These are phyloP conservation scores for Microtus ochrogaster DNA, from an alignment of 2,113 vertebrate species.

Conservation along the genomic window DNA sequence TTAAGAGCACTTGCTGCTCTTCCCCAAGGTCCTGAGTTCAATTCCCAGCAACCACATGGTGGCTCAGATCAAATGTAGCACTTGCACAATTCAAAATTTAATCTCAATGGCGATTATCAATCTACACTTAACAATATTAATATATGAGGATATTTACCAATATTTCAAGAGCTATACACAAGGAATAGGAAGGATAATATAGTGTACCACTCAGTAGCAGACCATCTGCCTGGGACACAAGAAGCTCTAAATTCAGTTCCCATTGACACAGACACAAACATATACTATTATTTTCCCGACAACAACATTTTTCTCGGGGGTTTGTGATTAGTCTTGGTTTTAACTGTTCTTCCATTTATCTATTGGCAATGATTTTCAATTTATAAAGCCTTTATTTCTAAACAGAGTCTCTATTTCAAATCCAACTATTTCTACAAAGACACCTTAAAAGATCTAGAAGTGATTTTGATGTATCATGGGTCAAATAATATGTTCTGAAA, in stretches of 20 bases:
- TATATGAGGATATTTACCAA: conserved; percentile 2
- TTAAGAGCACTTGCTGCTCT: too few relatives aligned
- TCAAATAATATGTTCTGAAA: not conserved
- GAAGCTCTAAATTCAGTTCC: not conserved
- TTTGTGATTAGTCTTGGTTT: not conserved
- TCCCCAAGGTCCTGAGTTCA: too few relatives aligned
- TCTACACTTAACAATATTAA: not conserved
- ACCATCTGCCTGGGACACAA: not conserved
- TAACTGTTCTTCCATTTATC: conserved; percentile 20
- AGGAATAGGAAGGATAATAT: not conserved
- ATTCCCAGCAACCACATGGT: too few relatives aligned
- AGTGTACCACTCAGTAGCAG: not conserved
- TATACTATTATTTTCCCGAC: not conserved
- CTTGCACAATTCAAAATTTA: not conserved
- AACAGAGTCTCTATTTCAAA: conserved; percentile 7
- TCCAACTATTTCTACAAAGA: conserved; percentile 22
- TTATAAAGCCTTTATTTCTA: conserved; percentile 52
- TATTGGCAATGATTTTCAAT: conserved; percentile 33
- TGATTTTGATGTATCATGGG: conserved; percentile 28
- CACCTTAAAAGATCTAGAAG: conserved; percentile 10
- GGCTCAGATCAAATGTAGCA: not conserved
- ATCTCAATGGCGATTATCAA: not conserved
- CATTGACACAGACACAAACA: not conserved
- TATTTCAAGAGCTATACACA: not conserved
- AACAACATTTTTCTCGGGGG: not conserved